Base-by-base conservation (phyloP, 2,888 invertebrate species). In the Drosophila percnosoma region DNA sequence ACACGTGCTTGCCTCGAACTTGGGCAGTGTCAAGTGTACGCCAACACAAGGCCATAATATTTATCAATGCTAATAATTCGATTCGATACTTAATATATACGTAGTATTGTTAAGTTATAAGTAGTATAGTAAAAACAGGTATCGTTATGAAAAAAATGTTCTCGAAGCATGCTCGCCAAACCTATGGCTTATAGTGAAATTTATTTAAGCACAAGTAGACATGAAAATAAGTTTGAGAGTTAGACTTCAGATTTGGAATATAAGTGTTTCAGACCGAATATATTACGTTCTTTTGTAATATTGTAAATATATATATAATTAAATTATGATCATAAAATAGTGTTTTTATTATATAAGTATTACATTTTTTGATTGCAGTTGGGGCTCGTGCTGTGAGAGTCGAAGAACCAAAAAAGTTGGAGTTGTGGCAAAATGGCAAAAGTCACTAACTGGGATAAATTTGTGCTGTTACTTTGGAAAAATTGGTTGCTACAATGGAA, bases 381-480 rank as follows among this genome's bases (percentile, higher is more conserved):
- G 4, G 29, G 33, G 11, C 29, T 21, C 34, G 27, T 29, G n/a
- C 21, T 21, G n/a, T 45, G 15, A 27, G 24, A 42, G 13, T 29
- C 38, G 27, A 45, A 27, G 40, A 6, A 40, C 18, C 24, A 58
- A n/a, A 24, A 11, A 49, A 48, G 4, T 48, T 55, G 4, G 21
- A 49, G n/a, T 48, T 55, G 18, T 36, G 5, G 4, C 11, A 81
- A 33, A 55, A 91, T 91, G 92, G 80, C 72, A 24, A 78, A 80
- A 31, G 81, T 91, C 11, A 84, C 83, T 2, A 91, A 78, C 72
- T 94, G 93, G 91, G 93, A 94, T 38, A 96, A 96, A 91, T 96
- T 97, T 90, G 91, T 94, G 18, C 93, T 97, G 74, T 93, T 97
- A 68, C 94, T 97, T 92, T 97, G 97, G 97, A 97, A 97, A 93